Conservation (phyloP, 2,113 vertebrate genomes). For the Larimichthys crocea region DNA sequence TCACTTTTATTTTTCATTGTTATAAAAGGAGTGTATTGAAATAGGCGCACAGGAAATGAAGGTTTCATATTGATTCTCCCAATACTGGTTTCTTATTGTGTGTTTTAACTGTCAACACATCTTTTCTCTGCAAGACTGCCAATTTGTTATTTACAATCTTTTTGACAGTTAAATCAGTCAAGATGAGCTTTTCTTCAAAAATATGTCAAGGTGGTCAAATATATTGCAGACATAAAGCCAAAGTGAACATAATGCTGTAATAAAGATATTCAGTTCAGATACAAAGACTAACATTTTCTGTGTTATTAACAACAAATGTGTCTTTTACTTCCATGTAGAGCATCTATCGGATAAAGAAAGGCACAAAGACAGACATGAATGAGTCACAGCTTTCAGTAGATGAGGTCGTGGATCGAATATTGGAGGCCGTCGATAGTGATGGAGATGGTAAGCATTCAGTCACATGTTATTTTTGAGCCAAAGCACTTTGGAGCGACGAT, state of each 20-base stretch:
- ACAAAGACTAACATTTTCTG: neutral
- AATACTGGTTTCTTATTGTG: neutral
- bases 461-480: neutral
- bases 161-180: neutral
- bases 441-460: slow-evolving; percentile 75
- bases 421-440: slow-evolving; percentile 77
- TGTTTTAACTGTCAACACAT: neutral
- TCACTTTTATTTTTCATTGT: neutral
- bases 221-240: neutral
- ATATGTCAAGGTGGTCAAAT: neutral
- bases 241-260: neutral
- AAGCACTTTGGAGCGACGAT: neutral
- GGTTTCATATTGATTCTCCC: neutral
- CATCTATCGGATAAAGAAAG: slow-evolving; percentile 78
- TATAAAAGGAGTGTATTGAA: neutral
- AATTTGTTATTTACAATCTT: too few relatives aligned
- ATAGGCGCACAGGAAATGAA: neutral
- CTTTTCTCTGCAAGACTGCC: neutral
- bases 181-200: neutral
- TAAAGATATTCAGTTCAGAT: neutral
- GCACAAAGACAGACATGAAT: slow-evolving; percentile 41
- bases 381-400: slow-evolving; percentile 60
- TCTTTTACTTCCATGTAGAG: slow-evolving; percentile 58
- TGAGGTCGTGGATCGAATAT: slow-evolving; percentile 79
- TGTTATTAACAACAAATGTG: neutral